Percentiles rank a stretch among this genome's conserved stretches.
Evolutionary conservation across 2,113 vertebrate species (phyloP).

Genomic region (Triplophysa dalaica): DNA sequence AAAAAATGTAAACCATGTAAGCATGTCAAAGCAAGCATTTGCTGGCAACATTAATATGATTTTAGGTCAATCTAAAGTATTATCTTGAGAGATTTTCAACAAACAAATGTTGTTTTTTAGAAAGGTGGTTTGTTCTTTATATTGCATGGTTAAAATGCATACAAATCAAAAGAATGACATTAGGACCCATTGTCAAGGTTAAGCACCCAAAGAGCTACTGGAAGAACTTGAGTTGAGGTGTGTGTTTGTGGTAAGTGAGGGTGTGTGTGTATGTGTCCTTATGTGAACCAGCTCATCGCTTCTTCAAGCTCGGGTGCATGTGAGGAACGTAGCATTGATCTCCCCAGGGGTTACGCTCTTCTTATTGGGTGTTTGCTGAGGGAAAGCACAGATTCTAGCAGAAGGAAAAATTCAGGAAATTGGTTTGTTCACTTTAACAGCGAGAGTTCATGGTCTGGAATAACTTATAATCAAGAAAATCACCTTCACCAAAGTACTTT

Average conservation of each 20-base stretch:
- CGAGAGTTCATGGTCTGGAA: not conserved
- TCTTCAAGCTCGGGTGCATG: conserved; percentile 13
- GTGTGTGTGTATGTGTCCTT: not conserved
- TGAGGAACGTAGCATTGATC: not conserved
- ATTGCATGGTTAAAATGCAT: not conserved
- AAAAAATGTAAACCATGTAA: not conserved
- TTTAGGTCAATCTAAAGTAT: not conserved
- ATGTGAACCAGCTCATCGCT: conserved; percentile 8
- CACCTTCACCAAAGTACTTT: not conserved
- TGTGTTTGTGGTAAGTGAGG: not conserved
- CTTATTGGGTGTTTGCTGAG: conserved; percentile 3
- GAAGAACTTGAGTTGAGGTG: not conserved
- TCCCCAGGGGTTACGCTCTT: not conserved
- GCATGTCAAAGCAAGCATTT: not conserved
- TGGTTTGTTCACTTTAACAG: not conserved
- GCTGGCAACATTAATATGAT: not conserved
- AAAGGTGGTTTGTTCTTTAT: conserved; percentile 5
- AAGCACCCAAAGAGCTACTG: not conserved
- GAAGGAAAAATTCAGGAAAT: not conserved
- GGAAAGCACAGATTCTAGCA: too few relatives aligned
- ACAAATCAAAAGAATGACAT: conserved; percentile 2
- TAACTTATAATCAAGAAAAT: conserved; percentile 17
- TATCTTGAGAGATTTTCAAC: not conserved
- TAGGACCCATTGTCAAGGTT: not conserved
- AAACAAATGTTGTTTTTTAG: not conserved